Conservation (phyloP, 2,888 invertebrate genomes). For the Drosophila leonis region DNA sequence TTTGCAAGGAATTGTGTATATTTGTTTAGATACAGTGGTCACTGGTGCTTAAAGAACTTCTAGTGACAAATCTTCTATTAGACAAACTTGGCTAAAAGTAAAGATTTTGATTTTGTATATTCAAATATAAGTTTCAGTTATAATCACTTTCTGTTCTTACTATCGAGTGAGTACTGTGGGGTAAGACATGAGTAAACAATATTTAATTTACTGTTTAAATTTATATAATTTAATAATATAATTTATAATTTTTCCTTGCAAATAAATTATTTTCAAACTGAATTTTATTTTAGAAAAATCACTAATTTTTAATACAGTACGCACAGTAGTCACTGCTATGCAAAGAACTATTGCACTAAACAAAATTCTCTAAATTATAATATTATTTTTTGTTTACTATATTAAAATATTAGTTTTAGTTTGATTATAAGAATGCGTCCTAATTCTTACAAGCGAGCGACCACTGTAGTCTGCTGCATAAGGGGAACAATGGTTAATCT, state of each 20-base stretch:
- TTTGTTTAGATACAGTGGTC: slow-evolving; percentile 4
- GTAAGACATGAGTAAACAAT: no score
- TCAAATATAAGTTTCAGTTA: neutral
- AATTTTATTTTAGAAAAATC: neutral
- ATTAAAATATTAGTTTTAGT: neutral
- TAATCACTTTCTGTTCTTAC: neutral
- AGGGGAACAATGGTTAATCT: neutral
- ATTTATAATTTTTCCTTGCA: no score
- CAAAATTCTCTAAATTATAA: neutral
- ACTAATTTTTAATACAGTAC: neutral
- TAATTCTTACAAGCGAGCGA: neutral
- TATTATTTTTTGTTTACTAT: neutral
- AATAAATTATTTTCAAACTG: no score
- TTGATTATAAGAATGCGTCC: neutral
- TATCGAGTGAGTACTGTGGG: slow-evolving; percentile 1
- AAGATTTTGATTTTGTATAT: neutral
- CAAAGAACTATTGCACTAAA: neutral
- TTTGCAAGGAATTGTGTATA: neutral
- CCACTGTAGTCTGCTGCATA: neutral
- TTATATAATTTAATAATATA: no score
- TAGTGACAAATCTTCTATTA: neutral
- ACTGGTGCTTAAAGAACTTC: neutral
- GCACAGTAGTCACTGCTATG: neutral
- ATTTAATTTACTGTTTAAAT: no score
- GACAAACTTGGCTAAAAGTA: neutral